phyloP scores from a whole-genome alignment of 2,113 vertebrate species.

The Nothoprocta perdicaria region DNA sequence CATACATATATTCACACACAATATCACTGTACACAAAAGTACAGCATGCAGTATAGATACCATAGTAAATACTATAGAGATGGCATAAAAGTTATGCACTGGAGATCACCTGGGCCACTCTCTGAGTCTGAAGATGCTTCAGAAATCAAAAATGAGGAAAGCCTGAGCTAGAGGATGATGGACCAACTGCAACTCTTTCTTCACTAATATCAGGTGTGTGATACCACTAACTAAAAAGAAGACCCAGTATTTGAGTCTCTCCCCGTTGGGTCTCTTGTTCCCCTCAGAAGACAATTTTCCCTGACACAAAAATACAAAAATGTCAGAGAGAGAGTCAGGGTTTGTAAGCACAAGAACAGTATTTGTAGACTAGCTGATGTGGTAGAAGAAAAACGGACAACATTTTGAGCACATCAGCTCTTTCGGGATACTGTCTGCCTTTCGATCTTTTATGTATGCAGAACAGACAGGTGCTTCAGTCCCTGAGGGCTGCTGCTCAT shows the following conservation, averaged over 20 bases:
- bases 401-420: neutral
- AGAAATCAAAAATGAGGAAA: no score
- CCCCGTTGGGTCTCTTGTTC: no score
- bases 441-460: neutral
- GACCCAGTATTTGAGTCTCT: neutral
- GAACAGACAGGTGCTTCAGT: neutral
- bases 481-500: neutral
- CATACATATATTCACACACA: no score
- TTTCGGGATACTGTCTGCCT: neutral
- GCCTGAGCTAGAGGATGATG: neutral
- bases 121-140: neutral
- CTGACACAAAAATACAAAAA: neutral
- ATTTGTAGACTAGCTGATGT: neutral
- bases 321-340: accelerated
- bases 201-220: neutral
- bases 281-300: neutral
- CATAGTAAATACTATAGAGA: no score
- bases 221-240: neutral
- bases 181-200: neutral
- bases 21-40: no score
- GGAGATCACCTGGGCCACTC: neutral
- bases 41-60: no score
- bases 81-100: neutral
- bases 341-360: neutral
- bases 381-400: neutral